Conservation (phyloP, 2,797 vertebrate species). For the Masticophis lateralis region DNA sequence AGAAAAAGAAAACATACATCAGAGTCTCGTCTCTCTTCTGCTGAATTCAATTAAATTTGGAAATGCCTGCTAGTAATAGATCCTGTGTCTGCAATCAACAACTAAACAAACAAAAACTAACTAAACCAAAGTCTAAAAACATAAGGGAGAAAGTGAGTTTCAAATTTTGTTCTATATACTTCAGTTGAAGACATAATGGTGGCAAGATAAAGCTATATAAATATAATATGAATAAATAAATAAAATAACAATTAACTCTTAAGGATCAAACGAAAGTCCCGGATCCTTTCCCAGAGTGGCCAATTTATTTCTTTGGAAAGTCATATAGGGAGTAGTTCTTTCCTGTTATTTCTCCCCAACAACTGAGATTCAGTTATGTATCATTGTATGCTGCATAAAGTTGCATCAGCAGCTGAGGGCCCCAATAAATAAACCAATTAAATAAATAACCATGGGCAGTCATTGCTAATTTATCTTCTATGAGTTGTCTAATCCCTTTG, state of each 20-base stretch:
- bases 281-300: background rate
- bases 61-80: background rate
- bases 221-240: background rate
- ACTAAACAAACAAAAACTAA: background rate
- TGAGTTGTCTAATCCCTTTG: background rate
- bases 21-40: background rate
- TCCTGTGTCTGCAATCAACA: background rate
- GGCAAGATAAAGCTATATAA: background rate
- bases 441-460: background rate
- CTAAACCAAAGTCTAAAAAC: background rate
- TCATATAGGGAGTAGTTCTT: background rate
- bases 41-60: background rate
- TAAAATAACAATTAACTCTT: background rate
- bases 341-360: background rate
- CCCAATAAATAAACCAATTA: background rate
- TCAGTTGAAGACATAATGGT: background rate
- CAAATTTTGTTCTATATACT: background rate
- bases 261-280: background rate
- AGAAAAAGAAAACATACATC: background rate
- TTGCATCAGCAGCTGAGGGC: background rate
- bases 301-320: background rate
- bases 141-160: background rate
- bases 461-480: background rate
- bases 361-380: background rate
- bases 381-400: background rate